Percentiles rank a stretch among this genome's conserved stretches.
Conservation (phyloP, 1,140 invertebrate species). For the Heliconius nattereri region DNA sequence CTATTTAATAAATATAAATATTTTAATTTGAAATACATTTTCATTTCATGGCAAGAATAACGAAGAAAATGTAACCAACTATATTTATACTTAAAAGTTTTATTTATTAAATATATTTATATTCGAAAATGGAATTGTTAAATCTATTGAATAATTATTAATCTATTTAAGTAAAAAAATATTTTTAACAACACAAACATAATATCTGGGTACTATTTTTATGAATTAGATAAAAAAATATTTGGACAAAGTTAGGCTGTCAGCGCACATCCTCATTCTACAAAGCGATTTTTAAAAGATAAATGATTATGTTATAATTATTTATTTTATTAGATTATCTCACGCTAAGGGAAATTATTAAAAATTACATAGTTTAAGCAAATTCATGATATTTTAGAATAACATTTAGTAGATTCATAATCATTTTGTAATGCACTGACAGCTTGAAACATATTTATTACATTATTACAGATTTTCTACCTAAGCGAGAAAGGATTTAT, state of each 20-base stretch:
- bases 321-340: not conserved
- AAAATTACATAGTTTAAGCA: not conserved
- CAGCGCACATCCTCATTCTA: not conserved
- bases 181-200: not conserved
- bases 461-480: not conserved
- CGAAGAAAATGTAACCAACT: not conserved
- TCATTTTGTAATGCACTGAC: not conserved
- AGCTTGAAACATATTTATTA: not conserved
- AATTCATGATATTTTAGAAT: not conserved
- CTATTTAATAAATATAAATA: not conserved
- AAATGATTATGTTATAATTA: not conserved
- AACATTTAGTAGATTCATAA: not conserved
- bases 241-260: constrained; percentile 1
- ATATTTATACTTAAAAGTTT: not conserved
- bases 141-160: not conserved
- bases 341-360: not conserved
- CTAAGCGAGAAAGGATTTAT: not conserved
- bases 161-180: constrained; percentile 4
- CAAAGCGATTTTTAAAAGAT: not conserved
- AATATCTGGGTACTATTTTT: not conserved
- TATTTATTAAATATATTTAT: not conserved
- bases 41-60: not conserved
- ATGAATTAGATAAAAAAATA: not conserved
- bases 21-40: not conserved
- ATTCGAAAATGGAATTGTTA: not conserved